Conservation (phyloP, 2,797 vertebrate genomes). For the Oophaga sylvatica region DNA sequence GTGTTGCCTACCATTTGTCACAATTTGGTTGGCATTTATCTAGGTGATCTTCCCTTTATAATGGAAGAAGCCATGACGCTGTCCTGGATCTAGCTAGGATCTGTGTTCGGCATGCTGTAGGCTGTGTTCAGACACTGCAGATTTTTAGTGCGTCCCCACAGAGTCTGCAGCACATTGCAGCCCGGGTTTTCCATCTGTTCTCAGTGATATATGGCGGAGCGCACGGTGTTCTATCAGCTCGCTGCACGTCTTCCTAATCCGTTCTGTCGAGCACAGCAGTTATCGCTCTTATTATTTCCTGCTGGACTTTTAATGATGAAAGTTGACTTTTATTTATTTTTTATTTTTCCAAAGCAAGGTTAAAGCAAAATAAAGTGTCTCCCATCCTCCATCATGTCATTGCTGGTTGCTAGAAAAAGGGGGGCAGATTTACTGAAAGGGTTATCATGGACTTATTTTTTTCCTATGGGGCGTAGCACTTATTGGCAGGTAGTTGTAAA, state of each 20-base stretch:
- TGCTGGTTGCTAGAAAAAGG: too few relatives aligned
- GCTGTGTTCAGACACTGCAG: neutral
- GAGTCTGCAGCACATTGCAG: neutral
- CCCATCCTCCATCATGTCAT: neutral
- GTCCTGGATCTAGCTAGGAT: neutral
- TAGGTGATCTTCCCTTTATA: too few relatives aligned
- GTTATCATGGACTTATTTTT: too few relatives aligned
- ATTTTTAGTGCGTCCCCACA: neutral
- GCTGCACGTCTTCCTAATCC: conserved; percentile 17
- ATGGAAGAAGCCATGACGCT: neutral
- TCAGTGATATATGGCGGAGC: neutral
- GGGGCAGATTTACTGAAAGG: too few relatives aligned
- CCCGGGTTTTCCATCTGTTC: neutral
- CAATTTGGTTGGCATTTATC: neutral
- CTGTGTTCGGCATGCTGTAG: neutral
- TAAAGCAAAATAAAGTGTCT: neutral
- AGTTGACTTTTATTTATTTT: neutral
- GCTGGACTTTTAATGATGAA: neutral
- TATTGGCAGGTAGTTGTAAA: too few relatives aligned
- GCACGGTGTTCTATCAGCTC: conserved; percentile 31
- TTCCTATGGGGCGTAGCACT: too few relatives aligned
- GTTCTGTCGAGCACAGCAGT: conserved; percentile 13
- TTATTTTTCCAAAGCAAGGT: neutral
- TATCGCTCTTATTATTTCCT: neutral
- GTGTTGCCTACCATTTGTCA: neutral